A percentile compares a stretch with the other conserved stretches of the same genome.
These are phyloP conservation scores for Rhabdomys pumilio DNA, from an alignment of 2,797 vertebrate species.

Conservation along the genomic window DNA sequence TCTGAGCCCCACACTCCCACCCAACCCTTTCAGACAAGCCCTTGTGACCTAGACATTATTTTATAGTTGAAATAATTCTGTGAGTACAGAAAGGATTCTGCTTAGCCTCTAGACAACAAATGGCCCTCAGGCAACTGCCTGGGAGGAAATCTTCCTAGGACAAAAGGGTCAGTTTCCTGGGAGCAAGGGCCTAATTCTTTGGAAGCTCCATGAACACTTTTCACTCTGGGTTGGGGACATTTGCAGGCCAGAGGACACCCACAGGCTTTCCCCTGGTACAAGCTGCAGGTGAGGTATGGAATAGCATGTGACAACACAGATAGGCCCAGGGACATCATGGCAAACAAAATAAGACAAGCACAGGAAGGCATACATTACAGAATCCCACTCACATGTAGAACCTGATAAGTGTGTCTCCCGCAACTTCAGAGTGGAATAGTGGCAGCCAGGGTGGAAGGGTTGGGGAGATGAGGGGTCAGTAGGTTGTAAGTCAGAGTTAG, in stretches of 20 bases:
- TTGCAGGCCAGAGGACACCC: neutral
- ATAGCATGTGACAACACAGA: neutral
- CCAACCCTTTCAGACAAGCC: neutral
- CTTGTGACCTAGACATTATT: slow-evolving; percentile 64
- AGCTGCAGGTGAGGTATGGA: neutral
- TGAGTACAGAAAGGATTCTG: slow-evolving; percentile 59
- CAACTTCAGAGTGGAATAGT: neutral
- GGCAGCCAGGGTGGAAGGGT: neutral
- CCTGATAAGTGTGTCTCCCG: neutral
- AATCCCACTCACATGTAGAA: neutral
- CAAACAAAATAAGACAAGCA: neutral
- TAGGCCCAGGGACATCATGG: too few species aligned
- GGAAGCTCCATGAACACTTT: accelerated
- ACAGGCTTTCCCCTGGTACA: neutral
- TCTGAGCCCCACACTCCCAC: neutral
- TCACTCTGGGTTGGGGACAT: neutral
- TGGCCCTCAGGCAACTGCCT: neutral
- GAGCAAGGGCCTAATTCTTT: neutral
- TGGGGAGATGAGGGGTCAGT: too few species aligned
- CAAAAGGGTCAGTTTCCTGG: neutral
- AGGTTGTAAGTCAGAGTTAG: neutral
- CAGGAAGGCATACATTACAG: neutral
- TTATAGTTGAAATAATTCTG: slow-evolving; percentile 55
- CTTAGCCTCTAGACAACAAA: slow-evolving; percentile 31
- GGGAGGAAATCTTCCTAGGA: neutral